Base-by-base conservation (phyloP, 2,888 invertebrate species). In the Chouioia cunea region DNA sequence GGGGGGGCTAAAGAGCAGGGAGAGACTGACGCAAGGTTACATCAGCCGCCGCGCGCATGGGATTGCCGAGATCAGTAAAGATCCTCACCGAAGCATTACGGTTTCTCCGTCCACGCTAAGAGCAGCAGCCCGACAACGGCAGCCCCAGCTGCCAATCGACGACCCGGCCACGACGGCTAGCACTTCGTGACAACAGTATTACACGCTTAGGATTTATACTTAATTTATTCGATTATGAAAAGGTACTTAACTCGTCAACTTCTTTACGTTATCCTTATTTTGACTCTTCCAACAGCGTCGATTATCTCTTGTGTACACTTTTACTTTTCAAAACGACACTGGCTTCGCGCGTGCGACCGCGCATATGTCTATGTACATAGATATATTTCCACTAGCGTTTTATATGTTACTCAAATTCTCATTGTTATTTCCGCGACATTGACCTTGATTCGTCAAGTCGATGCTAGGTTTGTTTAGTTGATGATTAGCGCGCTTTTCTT, bases 11-110 rank as follows among this genome's bases (percentile, higher is more conserved):
- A 3, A 12, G 3, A 4, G 20, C 8, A 27, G 36, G 3, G 2
- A 16, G 15, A n/a, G 23, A 53, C 58, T 64, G 59, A 64, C 54
- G 64, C 65, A 70, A 70, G 65, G 59, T 70, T 70, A 60, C 70
- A 65, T 70, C 70, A 70, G 53, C 59, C 59, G 57, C 27, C 16
- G 56, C 16, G 16, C 16, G 23, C 44, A 43, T 36, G 65, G 59
- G 68, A 63, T 44, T 52, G 18, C 36, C 54, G 16, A 16, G 43
- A 22, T 48, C 62, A 48, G n/a, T n/a, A n/a, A n/a, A n/a, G 6
- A 18, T 10, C 16, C 43, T 46, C 47, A 23, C 43, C 58, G 22
- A 27, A 27, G 27, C 6, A 64, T 43, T 70, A 48, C 54, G 16
- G 14, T 46, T 58, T 60, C 27, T 12, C 22, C 54, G 27, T 62